Base-by-base conservation (phyloP, 2,113 vertebrate genomes). In the Sakesphorus luctuosus region DNA sequence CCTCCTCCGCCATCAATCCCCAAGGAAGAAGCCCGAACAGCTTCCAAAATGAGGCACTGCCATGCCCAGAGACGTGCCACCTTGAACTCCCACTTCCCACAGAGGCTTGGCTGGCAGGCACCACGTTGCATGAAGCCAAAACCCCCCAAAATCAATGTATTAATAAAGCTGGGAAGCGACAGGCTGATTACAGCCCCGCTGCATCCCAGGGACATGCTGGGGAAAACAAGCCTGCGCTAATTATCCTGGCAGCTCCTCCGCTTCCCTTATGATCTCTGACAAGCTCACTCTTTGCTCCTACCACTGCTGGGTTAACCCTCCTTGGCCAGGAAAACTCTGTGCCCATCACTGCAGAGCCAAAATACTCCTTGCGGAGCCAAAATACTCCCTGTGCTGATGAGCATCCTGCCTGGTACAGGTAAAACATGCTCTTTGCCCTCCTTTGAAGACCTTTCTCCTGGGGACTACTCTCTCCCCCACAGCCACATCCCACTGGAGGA, bases 221-320 rank as follows among this genome's bases (percentile, higher is more conserved):
- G 23, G n/a, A 87, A 67, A 96, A 96, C 53, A 85, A 96, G 83
- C 58, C 75, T 26, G 14, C 66, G 79, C 79, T 94, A 95, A 95
- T 88, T 96, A 75, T 90, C 85, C 62, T 94, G 90, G 95, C 94
- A 96, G 79, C 69, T 89, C 53, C 66, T 78, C 74, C 1, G 1
- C 75, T 75, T 93, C 82, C 59, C 78, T 65, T 44, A 25, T 1
- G 0, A 87, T 44, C 61, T 35, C 38, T 3, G 5, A 75, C 81
- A 76, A 3, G 4, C 74, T 82, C 52, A 23, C 46, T 85, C 28
- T 72, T 83, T 49, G 63, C 67, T 88, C 71, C 82, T 18, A 5
- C 13, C 33, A 28, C 38, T 1, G 0, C 55, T 10, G 55, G 18
- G 18, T 74, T 78, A 93, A 87, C 36, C 56, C 49, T 25, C 52